A percentile compares a stretch with the other conserved stretches of the same genome.
phyloP scores from a whole-genome alignment of 2,888 invertebrate species.

The Stenichneumon culpator region DNA sequence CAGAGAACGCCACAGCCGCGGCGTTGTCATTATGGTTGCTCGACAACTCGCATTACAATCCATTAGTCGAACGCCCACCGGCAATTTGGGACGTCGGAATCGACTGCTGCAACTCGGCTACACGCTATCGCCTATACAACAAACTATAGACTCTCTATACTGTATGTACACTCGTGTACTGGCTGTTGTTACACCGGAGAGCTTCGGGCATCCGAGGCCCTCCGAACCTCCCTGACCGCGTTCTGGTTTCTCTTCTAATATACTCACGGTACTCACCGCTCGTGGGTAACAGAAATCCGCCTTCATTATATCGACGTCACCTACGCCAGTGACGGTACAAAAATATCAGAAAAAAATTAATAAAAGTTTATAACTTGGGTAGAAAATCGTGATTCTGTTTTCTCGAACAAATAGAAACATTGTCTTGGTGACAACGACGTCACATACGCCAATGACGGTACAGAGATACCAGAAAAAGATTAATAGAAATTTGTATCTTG shows the following conservation, averaged over 20 bases:
- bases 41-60: constrained; percentile 78
- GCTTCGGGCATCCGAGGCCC: constrained; percentile 35
- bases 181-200: constrained; percentile 12
- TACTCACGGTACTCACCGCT: background rate
- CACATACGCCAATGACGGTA: no score
- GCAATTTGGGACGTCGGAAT: constrained; percentile 77
- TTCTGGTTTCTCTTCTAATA: constrained; percentile 52
- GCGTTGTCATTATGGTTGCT: constrained; percentile 67
- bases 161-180: constrained; percentile 21
- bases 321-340: background rate
- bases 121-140: constrained; percentile 35
- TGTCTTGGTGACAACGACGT: no score
- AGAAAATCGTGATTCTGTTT: background rate
- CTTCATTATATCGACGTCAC: constrained; percentile 42
- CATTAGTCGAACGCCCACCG: constrained; percentile 79
- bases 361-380: background rate
- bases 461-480: no score
- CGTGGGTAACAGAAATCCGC: constrained; percentile 49
- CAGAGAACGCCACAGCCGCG: constrained; percentile 51
- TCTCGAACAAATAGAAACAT: no score
- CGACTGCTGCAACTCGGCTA: constrained; percentile 67
- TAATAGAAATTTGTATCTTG: no score
- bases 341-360: background rate
- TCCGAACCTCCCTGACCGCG: constrained; percentile 57
- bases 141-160: constrained; percentile 27